These are phyloP conservation scores for Lottia gigantea DNA, from an alignment of 2,888 invertebrate genomes.

Conservation along the genomic window DNA sequence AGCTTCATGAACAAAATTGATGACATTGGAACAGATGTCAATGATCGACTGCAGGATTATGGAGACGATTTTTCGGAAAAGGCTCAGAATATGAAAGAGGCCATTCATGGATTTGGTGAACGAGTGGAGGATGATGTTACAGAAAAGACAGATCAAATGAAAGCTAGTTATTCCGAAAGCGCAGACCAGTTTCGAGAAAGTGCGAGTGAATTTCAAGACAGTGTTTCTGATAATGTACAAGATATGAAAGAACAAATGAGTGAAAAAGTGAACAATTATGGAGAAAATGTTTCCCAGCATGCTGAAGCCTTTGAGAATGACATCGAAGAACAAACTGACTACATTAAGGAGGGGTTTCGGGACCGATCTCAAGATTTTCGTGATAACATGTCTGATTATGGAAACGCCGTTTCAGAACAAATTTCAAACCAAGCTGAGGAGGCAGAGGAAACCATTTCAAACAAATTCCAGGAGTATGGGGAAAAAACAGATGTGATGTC, in stretches of 20 bases:
- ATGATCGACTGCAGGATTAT: background rate
- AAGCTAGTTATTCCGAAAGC: background rate
- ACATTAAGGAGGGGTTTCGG: background rate
- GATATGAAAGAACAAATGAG: background rate
- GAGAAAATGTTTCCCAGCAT: background rate
- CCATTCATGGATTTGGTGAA: background rate
- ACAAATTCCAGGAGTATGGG: background rate
- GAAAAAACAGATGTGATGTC: background rate
- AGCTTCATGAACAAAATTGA: background rate
- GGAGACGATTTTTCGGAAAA: constrained; percentile 2
- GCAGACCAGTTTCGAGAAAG: background rate
- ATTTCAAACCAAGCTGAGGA: background rate
- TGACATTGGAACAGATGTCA: background rate
- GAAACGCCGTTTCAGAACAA: background rate
- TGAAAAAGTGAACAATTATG: background rate
- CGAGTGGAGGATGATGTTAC: background rate
- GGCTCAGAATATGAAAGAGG: background rate
- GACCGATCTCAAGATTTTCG: background rate
- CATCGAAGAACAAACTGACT: background rate
- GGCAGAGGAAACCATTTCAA: background rate
- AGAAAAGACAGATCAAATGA: constrained; percentile 2
- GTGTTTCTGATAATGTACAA: background rate
- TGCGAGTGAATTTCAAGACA: background rate
- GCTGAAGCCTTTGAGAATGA: background rate
- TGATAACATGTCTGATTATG: background rate